Evolutionary conservation across 2,888 invertebrate species (phyloP), one percentile per base, ranked within the genome.

Genomic region (Onchidella celtica): DNA sequence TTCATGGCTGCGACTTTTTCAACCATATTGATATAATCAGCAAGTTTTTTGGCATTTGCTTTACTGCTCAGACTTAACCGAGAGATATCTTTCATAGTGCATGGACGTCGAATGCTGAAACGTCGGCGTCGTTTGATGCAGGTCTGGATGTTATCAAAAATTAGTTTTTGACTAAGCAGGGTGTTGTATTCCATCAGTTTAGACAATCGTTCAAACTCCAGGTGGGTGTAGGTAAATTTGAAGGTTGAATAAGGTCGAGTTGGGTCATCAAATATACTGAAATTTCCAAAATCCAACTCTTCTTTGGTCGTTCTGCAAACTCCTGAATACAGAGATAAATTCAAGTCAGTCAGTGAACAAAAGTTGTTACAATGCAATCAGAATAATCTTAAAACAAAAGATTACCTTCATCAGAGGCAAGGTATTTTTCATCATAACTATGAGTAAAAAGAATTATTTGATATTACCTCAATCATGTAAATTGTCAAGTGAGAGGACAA

Each of bases 181-280:
- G 93, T 93, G 87, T 94, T 94, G 87, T 93, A 94, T 84, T 94
- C 94, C 86, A 91, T 92, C n/a, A 94, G 88, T 70, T 92, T 84
- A 0, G 92, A 87, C 14, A 94, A 85, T 24, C 94, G 89, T 65
- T 94, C 93, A 86, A 93, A 94, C 57, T 92, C 91, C 69, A 86
- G 79, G 40, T 91, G 87, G 3, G 91, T 90, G 86, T 94, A 94
- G 57, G 90, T 91, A 85, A 94, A 94, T 84, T 94, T 94, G 86
- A 93, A 94, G 9, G 93, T 93, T 0, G 93, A 93, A 85, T 93
- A 94, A 0, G 93, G 91, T 47, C 89, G 87, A 4, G 91, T 87
- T 0, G 92, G 92, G 84, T 94, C 93, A 74, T 93, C 93, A 87
- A 94, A 94, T 24, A 94, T 89, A 55, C 90, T 88, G 86, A 94